A percentile compares a stretch with the other conserved stretches of the same genome.
Conservation (phyloP, 2,797 vertebrate species). For the Enteromius afrohamiltoni region DNA sequence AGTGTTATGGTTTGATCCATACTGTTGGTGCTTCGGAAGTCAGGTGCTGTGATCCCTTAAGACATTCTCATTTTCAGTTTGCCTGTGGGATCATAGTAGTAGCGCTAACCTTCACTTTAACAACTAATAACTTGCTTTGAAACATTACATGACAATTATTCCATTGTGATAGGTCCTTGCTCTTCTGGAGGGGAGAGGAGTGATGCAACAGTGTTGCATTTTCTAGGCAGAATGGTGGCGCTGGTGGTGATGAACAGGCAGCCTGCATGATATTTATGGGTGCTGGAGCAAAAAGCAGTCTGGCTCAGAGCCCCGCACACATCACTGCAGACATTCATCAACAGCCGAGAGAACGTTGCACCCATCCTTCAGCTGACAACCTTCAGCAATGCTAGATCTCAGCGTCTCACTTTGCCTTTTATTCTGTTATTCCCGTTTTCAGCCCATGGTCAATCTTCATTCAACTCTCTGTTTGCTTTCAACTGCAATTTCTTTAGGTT, state of each 20-base stretch:
- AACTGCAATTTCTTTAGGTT: neutral
- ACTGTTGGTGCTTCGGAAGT: constrained; percentile 1
- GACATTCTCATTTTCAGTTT: constrained; percentile 20
- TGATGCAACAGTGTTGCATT: constrained; percentile 18
- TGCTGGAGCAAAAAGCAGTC: constrained; percentile 26
- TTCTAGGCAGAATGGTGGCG: constrained; percentile 20
- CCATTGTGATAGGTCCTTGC: neutral
- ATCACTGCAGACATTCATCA: constrained; percentile 49
- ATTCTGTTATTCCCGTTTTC: neutral
- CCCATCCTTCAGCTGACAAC: constrained; percentile 19
- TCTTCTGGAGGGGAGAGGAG: constrained; percentile 11
- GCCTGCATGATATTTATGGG: constrained; percentile 39
- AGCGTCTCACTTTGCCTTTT: neutral
- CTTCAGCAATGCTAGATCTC: constrained; percentile 6
- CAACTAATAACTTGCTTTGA: neutral
- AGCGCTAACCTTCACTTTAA: neutral
- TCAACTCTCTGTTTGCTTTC: neutral
- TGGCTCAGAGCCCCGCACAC: constrained; percentile 25
- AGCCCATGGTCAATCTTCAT: neutral
- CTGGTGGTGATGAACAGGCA: constrained; percentile 21
- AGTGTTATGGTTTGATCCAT: neutral
- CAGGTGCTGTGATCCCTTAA: constrained; percentile 6
- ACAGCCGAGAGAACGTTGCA: constrained; percentile 11
- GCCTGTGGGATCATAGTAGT: constrained; percentile 1
- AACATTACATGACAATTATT: constrained; percentile 22